These are phyloP conservation scores for Bursaphelenchus okinawaensis DNA, from an alignment of 2,888 invertebrate genomes.

Conservation along the genomic window DNA sequence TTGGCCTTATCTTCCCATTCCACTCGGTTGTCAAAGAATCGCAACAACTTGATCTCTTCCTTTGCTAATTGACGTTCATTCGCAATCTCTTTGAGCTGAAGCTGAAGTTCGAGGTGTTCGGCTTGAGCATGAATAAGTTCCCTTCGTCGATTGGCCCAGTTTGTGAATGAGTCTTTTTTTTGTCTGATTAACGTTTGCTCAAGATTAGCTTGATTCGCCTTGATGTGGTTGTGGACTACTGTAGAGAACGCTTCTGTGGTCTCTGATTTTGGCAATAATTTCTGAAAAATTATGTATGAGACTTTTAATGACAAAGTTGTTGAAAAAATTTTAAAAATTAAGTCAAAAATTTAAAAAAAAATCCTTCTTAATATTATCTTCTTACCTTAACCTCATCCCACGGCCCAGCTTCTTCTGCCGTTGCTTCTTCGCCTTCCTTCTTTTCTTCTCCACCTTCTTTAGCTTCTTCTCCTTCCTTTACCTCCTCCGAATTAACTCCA, in stretches of 20 bases:
- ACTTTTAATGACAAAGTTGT: too few relatives aligned
- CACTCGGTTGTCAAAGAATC: conserved; percentile 34
- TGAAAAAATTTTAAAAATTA: too few relatives aligned
- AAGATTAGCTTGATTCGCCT: neutral
- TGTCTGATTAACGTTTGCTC: neutral
- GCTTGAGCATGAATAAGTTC: conserved; percentile 41
- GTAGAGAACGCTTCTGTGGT: neutral
- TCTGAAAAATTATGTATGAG: too few relatives aligned
- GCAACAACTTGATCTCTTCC: conserved; percentile 26
- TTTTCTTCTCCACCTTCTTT: neutral
- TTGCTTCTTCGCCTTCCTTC: neutral
- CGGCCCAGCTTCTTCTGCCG: too few relatives aligned
- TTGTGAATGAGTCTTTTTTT: conserved; percentile 29
- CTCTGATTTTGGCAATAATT: neutral
- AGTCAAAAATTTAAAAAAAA: too few relatives aligned
- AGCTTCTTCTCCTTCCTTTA: neutral
- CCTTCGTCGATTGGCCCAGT: conserved; percentile 37
- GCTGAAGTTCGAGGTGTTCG: conserved; percentile 39
- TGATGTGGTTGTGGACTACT: neutral
- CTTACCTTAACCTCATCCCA: too few relatives aligned
- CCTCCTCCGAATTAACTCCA: neutral
- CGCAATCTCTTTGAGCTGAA: conserved; percentile 41
- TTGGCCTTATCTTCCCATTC: conserved; percentile 32
- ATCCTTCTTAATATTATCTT: too few relatives aligned
- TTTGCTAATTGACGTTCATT: conserved; percentile 23